These are phyloP conservation scores for Heterohyrax brucei DNA, from an alignment of 2,797 vertebrate genomes.

Conservation along the genomic window DNA sequence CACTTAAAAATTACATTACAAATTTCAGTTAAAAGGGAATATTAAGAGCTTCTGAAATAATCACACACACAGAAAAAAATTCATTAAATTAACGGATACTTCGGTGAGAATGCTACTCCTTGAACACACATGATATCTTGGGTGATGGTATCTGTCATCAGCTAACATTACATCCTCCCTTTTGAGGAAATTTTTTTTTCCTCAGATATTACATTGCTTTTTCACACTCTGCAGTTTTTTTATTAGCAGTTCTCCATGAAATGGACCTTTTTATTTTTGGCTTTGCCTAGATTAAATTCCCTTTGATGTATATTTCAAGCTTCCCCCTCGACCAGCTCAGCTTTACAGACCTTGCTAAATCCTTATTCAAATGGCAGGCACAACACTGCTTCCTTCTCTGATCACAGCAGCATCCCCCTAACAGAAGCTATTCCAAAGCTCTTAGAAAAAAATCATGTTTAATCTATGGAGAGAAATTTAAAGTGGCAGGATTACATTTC, in stretches of 20 bases:
- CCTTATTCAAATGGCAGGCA: conserved; percentile 76
- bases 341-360: conserved; percentile 71
- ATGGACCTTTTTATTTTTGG: conserved; percentile 81
- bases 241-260: conserved; percentile 75
- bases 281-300: conserved; percentile 80
- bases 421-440: conserved; percentile 69
- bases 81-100: conserved; percentile 37
- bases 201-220: conserved; percentile 62
- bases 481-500: conserved; percentile 78
- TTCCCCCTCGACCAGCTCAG: conserved; percentile 77
- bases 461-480: conserved; percentile 79
- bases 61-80: not conserved
- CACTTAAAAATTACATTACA: conserved; percentile 54
- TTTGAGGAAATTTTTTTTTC: conserved; percentile 58
- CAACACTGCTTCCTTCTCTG: conserved; percentile 62
- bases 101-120: conserved; percentile 50
- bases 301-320: conserved; percentile 86
- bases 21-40: not conserved
- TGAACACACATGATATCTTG: not conserved
- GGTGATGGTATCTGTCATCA: conserved; percentile 43
- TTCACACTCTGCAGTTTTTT: conserved; percentile 70
- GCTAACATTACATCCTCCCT: conserved; percentile 13
- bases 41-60: conserved; percentile 11
- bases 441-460: conserved; percentile 57
- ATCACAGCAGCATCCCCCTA: conserved; percentile 71